phyloP scores from a whole-genome alignment of 2,113 vertebrate species.

The Lates calcarifer region DNA sequence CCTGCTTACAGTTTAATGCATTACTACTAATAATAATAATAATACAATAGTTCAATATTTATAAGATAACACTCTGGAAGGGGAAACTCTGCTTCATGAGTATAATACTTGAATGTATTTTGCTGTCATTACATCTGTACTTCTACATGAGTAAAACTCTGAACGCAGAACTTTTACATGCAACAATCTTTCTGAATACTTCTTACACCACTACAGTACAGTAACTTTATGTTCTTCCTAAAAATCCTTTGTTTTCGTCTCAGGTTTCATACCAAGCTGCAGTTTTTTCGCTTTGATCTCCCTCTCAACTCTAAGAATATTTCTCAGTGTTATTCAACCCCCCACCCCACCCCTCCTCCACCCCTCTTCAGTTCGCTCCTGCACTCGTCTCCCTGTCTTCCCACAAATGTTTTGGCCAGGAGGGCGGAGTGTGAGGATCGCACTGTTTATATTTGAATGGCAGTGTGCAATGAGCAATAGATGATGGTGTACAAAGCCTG shows the following conservation, averaged over 20 bases:
- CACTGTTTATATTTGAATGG: conserved; percentile 83
- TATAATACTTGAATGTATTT: not conserved
- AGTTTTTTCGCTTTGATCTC: conserved; percentile 74
- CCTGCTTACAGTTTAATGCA: not conserved
- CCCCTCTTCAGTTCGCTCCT: conserved; percentile 45
- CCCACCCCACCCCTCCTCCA: conserved; percentile 22
- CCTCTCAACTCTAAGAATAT: conserved; percentile 57
- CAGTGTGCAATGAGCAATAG: conserved; percentile 82
- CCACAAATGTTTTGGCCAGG: conserved; percentile 73
- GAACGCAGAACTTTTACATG: not conserved
- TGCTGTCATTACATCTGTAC: not conserved
- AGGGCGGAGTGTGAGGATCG: conserved; percentile 78
- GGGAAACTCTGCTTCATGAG: not conserved
- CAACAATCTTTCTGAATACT: not conserved
- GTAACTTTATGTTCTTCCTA: too few relatives aligned
- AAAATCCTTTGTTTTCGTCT: conserved; percentile 49
- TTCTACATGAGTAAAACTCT: not conserved
- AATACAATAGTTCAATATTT: not conserved
- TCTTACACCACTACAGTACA: not conserved
- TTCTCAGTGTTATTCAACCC: conserved; percentile 64
- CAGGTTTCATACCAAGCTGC: conserved; percentile 45
- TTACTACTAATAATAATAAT: not conserved
- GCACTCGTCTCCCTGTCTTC: conserved; percentile 64
- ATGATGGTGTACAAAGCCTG: conserved; percentile 81
- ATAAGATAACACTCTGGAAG: not conserved